phyloP scores from a whole-genome alignment of 2,113 vertebrate species.

The Miniopterus natalensis region DNA sequence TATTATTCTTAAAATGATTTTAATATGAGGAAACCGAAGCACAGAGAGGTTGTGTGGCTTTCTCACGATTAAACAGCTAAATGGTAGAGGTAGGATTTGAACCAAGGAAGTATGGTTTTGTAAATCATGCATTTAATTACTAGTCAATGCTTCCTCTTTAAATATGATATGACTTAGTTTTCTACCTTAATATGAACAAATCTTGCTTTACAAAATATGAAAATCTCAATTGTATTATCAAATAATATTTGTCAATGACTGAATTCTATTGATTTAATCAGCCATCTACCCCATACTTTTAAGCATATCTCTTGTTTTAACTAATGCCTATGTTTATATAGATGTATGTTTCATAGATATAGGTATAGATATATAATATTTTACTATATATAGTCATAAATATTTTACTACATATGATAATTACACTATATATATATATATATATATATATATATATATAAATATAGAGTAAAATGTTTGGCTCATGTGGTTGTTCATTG shows the following conservation, averaged over 20 bases:
- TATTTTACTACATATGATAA: background rate
- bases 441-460: background rate
- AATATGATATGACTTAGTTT: background rate
- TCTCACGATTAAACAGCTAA: background rate
- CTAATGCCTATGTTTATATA: background rate
- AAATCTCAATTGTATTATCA: background rate
- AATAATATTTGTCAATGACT: background rate
- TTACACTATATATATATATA: background rate
- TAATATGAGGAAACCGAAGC: background rate
- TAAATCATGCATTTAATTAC: background rate
- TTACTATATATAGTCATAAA: background rate
- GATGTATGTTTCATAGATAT: background rate
- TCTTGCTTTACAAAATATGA: background rate
- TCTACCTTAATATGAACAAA: background rate
- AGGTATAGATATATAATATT: background rate
- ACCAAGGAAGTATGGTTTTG: background rate
- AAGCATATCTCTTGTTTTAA: background rate
- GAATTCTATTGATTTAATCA: background rate
- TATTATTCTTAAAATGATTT: background rate
- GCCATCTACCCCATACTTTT: background rate
- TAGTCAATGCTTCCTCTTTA: background rate
- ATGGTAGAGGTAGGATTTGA: background rate
- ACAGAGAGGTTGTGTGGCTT: background rate
- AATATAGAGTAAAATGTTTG: background rate
- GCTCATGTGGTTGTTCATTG: background rate